These are phyloP conservation scores for Cryptomyrus ogoouensis DNA, from an alignment of 2,113 vertebrate genomes.

Conservation along the genomic window DNA sequence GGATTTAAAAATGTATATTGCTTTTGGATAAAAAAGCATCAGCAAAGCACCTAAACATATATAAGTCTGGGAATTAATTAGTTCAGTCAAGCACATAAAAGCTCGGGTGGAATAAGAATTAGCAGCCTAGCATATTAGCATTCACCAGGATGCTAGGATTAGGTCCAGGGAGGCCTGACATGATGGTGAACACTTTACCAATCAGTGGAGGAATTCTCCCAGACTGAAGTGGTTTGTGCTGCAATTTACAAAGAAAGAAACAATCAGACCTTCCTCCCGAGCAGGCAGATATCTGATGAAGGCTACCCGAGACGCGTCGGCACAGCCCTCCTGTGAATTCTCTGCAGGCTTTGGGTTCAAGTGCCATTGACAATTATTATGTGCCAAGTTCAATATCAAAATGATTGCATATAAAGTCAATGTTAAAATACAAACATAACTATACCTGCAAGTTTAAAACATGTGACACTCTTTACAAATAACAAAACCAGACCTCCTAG, in stretches of 20 bases:
- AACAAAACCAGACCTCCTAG: background rate
- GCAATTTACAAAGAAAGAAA: background rate
- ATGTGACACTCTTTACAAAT: background rate
- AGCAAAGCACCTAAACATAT: background rate
- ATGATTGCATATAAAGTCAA: background rate
- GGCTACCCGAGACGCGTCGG: background rate
- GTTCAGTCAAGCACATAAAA: background rate
- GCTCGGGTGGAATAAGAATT: background rate
- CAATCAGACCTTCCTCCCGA: background rate
- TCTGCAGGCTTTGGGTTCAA: background rate
- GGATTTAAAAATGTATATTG: conserved; percentile 6
- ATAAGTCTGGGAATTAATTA: conserved; percentile 2
- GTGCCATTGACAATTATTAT: background rate
- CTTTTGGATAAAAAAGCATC: background rate
- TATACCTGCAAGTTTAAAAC: background rate
- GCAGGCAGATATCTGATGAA: background rate
- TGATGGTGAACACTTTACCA: background rate
- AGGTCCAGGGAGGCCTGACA: background rate
- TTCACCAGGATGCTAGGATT: background rate
- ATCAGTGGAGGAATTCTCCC: background rate
- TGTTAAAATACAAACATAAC: background rate
- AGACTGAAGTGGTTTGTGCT: background rate
- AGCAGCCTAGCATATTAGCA: conserved; percentile 3
- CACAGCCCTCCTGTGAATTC: background rate
- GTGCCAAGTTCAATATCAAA: background rate